Base-by-base conservation (phyloP, 2,113 vertebrate species). In the Catharus bicknelli region DNA sequence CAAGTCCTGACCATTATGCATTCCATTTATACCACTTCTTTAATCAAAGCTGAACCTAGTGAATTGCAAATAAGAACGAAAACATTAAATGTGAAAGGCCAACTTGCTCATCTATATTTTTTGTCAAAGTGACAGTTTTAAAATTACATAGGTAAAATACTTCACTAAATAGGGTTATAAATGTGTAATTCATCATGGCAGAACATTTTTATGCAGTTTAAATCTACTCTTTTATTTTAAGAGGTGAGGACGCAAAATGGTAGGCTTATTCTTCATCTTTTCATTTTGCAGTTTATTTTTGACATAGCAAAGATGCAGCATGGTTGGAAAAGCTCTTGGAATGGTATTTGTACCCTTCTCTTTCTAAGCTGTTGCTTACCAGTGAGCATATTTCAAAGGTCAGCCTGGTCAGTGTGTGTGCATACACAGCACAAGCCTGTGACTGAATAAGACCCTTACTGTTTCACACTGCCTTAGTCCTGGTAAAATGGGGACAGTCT, bases 21-120 rank as follows among this genome's bases (percentile, higher is more conserved):
- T 95, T 94, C 91, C 80, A 73, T 92, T 88, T 91, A 88, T 96
- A 83, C 93, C 80, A 95, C 80, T 97, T 96, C 94, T 97, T 98
- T 98, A 98, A 98, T 98, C 97, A 97, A 97, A 97, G 94, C 91
- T 95, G 94, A 97, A 95, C 92, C 79, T 87, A 91, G 97, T 96
- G 93, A 98, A 97, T 97, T 97, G 95, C 97, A 98, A 97, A 97
- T 97, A 97, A 95, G 94, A 97, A 96, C 40, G 58, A 97, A 97
- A 98, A 97, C 90, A 97, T 98, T 98, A 98, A 97, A 97, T 96
- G 97, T 96, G 96, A 98, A 98, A 98, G 97, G 96, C 97, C 96
- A 97, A 97, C 96, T 97, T 19, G 74, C 91, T 97, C 93, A 89
- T 97, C 97, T 96, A 97, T 98, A 98, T 97, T 98, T 98, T 97